phyloP scores from a whole-genome alignment of 2,888 invertebrate genomes.

The Trichogramma dendrolimi region DNA sequence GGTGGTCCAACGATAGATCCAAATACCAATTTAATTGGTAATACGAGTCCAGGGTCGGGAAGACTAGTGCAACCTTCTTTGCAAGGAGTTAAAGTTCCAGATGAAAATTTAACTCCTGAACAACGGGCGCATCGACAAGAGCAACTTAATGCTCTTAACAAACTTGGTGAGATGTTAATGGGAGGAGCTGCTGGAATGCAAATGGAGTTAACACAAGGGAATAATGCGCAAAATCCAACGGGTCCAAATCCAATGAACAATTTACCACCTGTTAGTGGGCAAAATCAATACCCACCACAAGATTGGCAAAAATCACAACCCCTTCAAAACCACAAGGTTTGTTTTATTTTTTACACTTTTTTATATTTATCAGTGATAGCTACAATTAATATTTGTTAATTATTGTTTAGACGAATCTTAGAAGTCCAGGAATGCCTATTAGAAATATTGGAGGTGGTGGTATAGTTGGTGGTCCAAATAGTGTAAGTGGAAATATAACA shows the following conservation, averaged over 20 bases:
- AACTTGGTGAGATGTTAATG: slow-evolving; percentile 84
- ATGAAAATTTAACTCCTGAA: slow-evolving; percentile 93
- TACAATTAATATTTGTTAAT: background rate
- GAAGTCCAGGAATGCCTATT: slow-evolving; percentile 34
- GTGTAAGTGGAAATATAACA: slow-evolving; percentile 56
- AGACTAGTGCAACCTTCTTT: slow-evolving; percentile 60
- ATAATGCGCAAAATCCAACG: slow-evolving; percentile 33
- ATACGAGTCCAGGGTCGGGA: slow-evolving; percentile 57
- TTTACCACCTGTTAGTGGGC: slow-evolving; percentile 42
- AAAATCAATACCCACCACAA: slow-evolving; percentile 48
- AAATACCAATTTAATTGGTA: slow-evolving; percentile 49
- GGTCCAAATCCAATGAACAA: slow-evolving; percentile 43
- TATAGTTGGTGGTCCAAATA: slow-evolving; percentile 50
- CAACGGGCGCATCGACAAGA: slow-evolving; percentile 92
- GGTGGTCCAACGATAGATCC: slow-evolving; percentile 48
- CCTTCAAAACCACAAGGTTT: slow-evolving; percentile 54
- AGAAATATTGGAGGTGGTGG: slow-evolving; percentile 48
- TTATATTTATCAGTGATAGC: background rate
- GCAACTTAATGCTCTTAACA: slow-evolving; percentile 82
- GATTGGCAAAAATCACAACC: slow-evolving; percentile 91
- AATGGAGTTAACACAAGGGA: slow-evolving; percentile 48
- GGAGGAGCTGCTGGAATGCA: slow-evolving; percentile 36
- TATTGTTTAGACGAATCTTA: too few species aligned
- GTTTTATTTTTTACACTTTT: background rate
- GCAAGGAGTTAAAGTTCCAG: slow-evolving; percentile 83